Percentiles rank a stretch among this genome's conserved stretches.
These are phyloP conservation scores for Apodemus sylvaticus DNA, from an alignment of 2,113 vertebrate species.

Conservation along the genomic window DNA sequence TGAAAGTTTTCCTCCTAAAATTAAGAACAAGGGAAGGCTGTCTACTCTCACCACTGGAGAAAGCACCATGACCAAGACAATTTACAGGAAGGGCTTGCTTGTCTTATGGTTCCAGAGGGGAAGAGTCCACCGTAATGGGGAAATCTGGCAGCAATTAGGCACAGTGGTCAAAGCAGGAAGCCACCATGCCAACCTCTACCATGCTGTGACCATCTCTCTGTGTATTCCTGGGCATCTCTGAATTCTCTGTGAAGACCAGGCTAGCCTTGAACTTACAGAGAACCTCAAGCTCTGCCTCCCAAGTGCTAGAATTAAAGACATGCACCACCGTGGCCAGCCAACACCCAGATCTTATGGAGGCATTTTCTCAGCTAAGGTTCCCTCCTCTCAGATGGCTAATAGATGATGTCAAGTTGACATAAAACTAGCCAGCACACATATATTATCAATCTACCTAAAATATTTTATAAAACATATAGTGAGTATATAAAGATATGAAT, in stretches of 20 bases:
- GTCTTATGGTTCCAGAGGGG: not conserved
- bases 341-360: not conserved
- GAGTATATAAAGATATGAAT: not conserved
- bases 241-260: not conserved
- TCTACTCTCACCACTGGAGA: not conserved
- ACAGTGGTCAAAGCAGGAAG: not conserved
- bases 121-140: not conserved
- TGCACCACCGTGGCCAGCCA: not conserved
- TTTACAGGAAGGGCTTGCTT: not conserved
- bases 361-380: not conserved
- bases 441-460: not conserved
- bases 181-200: not conserved
- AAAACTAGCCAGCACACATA: not conserved
- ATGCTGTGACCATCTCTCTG: not conserved
- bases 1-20: slow-evolving; percentile 1
- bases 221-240: not conserved
- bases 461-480: not conserved
- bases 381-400: not conserved
- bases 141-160: not conserved
- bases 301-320: not conserved
- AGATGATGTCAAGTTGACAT: not conserved
- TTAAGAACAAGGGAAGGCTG: not conserved
- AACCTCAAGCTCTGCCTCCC: not conserved
- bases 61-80: not conserved
- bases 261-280: not conserved